A percentile compares a stretch with the other conserved stretches of the same genome.
These are phyloP conservation scores for Triplophysa yarkandensis DNA, from an alignment of 2,797 vertebrate genomes.

Conservation along the genomic window DNA sequence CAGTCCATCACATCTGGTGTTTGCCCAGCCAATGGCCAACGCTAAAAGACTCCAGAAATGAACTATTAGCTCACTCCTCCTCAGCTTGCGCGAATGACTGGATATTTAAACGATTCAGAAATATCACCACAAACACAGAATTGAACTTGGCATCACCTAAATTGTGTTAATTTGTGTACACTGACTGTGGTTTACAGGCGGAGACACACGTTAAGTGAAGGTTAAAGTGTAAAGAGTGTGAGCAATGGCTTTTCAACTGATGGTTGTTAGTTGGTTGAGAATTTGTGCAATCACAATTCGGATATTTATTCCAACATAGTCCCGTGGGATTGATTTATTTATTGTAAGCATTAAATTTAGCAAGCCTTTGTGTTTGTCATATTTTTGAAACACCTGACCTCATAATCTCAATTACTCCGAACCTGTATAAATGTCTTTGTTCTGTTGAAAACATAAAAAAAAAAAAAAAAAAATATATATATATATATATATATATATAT, in stretches of 20 bases:
- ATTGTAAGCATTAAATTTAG: background rate
- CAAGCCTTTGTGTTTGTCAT: background rate
- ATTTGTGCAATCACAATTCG: background rate
- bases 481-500: no score
- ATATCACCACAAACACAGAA: constrained; percentile 64
- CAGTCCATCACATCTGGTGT: constrained; percentile 61
- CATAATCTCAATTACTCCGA: background rate
- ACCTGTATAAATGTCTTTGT: no score
- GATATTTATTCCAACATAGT: background rate
- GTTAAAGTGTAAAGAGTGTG: constrained; percentile 46
- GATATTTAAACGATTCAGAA: constrained; percentile 67
- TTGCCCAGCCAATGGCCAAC: constrained; percentile 55
- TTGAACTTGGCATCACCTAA: constrained; percentile 75
- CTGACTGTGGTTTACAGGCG: constrained; percentile 58
- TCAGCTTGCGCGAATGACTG: constrained; percentile 56
- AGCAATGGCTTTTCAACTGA: background rate
- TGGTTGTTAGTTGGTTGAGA: background rate
- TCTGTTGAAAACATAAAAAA: no score
- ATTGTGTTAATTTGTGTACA: constrained; percentile 70
- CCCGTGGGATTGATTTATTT: constrained; percentile 5
- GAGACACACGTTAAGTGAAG: constrained; percentile 54
- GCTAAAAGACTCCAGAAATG: constrained; percentile 65
- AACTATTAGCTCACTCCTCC: constrained; percentile 61
- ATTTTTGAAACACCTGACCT: constrained; percentile 5
- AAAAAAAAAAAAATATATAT: no score